phyloP scores from a whole-genome alignment of 2,113 vertebrate genomes.

The Hiodon tergisus region DNA sequence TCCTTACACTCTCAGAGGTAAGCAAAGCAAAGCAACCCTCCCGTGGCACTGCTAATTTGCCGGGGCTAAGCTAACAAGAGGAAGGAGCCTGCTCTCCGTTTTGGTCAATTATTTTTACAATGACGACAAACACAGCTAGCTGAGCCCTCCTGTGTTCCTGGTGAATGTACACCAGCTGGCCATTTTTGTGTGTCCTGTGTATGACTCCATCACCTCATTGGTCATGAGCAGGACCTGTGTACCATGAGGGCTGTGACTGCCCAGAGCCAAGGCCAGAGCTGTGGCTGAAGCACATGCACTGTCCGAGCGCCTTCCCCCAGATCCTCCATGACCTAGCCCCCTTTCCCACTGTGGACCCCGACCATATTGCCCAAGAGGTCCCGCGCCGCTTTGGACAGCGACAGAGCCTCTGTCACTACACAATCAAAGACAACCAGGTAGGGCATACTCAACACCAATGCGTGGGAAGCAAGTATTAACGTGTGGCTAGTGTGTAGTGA shows the following conservation, averaged over 20 bases:
- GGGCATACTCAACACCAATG: not conserved
- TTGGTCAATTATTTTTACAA: too few species aligned
- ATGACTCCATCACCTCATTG: too few species aligned
- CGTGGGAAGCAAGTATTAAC: not conserved
- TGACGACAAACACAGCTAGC: too few species aligned
- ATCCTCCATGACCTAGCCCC: constrained; percentile 77
- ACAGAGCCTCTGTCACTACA: constrained; percentile 95
- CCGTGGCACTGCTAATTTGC: too few species aligned
- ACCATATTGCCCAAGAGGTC: constrained; percentile 80
- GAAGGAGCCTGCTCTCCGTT: not conserved
- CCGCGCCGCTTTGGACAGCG: constrained; percentile 85
- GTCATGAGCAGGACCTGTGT: constrained; percentile 70
- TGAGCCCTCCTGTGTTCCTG: too few species aligned
- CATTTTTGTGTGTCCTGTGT: not conserved
- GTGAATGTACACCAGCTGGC: too few species aligned
- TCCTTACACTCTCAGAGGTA: constrained; percentile 88
- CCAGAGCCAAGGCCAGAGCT: constrained; percentile 65
- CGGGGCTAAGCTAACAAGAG: too few species aligned
- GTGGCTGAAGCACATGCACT: constrained; percentile 84
- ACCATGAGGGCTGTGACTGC: constrained; percentile 91
- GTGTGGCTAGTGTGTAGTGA: not conserved
- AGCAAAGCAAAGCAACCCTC: not conserved
- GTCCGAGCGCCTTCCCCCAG: constrained; percentile 75
- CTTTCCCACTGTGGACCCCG: constrained; percentile 74
- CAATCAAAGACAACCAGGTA: constrained; percentile 91